Conservation (phyloP, 2,888 invertebrate species). For the Cephus spinipes region DNA sequence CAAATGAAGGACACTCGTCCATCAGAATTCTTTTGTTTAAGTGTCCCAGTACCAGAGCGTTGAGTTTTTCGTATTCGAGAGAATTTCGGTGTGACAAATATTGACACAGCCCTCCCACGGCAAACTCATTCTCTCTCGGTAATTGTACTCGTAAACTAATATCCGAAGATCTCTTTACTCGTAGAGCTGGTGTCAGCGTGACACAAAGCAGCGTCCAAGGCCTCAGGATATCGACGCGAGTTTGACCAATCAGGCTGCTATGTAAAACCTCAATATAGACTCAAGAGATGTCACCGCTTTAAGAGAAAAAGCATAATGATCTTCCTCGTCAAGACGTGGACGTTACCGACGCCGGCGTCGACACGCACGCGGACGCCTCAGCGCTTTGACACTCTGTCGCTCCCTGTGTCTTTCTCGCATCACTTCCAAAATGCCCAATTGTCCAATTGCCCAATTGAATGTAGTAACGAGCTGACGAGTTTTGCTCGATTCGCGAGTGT, state of each 20-base stretch:
- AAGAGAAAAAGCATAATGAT: neutral
- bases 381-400: too few species aligned
- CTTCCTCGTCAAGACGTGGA: neutral
- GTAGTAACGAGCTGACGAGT: neutral
- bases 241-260: neutral
- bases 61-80: neutral
- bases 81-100: neutral
- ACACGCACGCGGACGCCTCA: too few species aligned
- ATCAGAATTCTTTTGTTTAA: neutral
- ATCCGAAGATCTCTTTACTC: too few species aligned
- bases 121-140: neutral
- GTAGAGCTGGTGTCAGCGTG: too few species aligned
- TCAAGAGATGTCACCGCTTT: too few species aligned
- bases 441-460: too few species aligned
- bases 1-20: neutral
- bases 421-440: neutral
- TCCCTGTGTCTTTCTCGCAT: neutral
- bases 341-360: neutral
- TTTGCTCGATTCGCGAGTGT: slow-evolving; percentile 36
- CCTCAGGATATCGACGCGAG: neutral
- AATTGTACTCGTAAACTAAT: too few species aligned
- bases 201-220: too few species aligned
- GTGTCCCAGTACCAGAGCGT: neutral
- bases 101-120: neutral
- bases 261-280: too few species aligned